Base-by-base conservation (phyloP, 2,888 invertebrate species). In the Drosophila anomalipes region DNA sequence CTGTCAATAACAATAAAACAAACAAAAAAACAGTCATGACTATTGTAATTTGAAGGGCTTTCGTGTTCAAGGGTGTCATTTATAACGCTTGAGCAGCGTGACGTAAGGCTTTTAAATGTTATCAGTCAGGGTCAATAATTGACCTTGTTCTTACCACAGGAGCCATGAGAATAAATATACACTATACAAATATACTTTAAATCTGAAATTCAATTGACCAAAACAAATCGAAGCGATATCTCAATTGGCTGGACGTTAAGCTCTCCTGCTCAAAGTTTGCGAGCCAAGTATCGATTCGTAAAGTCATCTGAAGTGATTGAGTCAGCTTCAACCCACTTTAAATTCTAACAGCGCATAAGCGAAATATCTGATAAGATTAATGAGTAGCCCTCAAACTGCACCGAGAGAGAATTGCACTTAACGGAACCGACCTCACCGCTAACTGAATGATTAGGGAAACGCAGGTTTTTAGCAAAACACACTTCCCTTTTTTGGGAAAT, bases 11-110 rank as follows among this genome's bases (percentile, higher is more conserved):
- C 28, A 47, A 30, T 39, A 52, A 47, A 33, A 30, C 19, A 19
- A 26, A 26, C 12, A 35, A 54, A 22, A 9, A 56, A 4, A 14
- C 37, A 10, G 9, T 60, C 61, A 53, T 61, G 26, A n/a, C 26
- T 70, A 60, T 56, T 68, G 49, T 57, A 81, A 61, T 59, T 83
- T 71, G 26, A 77, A 86, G 67, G 68, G 62, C 61, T 54, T 53
- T 51, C 30, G 37, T 39, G 14, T 16, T n/a, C n/a, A 14, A 35
- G 51, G 16, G 44, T 7, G 32, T 56, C 16, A n/a, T 67, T 69
- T 69, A 26, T 19, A 41, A 28, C 69, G 14, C 41, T 44, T 35
- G 35, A 37, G 35, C 22, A 4, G 30, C 69, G 69, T 67, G 67
- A 52, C 67, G 66, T 52, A 66, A 52, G 51, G 51, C 41, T 12